These are phyloP conservation scores for Mya arenaria DNA, from an alignment of 1,140 invertebrate species.

Conservation along the genomic window DNA sequence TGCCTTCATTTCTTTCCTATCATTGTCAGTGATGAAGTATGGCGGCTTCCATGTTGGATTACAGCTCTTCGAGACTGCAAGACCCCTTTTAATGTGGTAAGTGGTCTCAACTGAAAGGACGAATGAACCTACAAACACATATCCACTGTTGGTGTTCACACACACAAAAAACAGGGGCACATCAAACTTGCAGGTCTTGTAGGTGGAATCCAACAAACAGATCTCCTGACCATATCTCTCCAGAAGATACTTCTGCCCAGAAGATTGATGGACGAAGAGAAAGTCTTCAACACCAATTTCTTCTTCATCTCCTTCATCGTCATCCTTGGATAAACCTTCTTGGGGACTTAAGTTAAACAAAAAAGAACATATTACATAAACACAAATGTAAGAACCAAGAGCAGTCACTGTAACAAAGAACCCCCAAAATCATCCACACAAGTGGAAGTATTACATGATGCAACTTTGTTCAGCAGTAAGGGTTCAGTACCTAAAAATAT, in stretches of 20 bases:
- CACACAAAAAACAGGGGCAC: slow-evolving; percentile 61
- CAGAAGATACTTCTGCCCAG: background rate
- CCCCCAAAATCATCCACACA: background rate
- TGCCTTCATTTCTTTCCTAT: slow-evolving; percentile 41
- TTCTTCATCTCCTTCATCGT: background rate
- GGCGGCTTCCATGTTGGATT: slow-evolving; percentile 56
- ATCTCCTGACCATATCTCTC: slow-evolving; percentile 15
- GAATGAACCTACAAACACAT: slow-evolving; percentile 52
- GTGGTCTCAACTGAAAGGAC: slow-evolving; percentile 53
- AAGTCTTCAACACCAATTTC: no score
- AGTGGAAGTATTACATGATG: background rate
- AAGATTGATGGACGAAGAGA: background rate
- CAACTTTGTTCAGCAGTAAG: background rate
- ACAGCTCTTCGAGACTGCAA: slow-evolving; percentile 54
- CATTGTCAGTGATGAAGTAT: slow-evolving; percentile 57
- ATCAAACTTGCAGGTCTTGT: slow-evolving; percentile 61
- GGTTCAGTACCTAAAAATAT: no score
- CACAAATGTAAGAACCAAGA: no score
- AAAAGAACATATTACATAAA: background rate
- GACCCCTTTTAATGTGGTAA: slow-evolving; percentile 47
- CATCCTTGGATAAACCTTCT: background rate
- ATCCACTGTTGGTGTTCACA: slow-evolving; percentile 61
- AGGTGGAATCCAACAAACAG: slow-evolving; percentile 64
- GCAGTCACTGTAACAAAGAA: no score
- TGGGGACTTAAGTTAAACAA: background rate